Percentiles rank a stretch among this genome's conserved stretches.
Conservation (phyloP, 2,797 vertebrate genomes). For the Crypturellus tataupa region DNA sequence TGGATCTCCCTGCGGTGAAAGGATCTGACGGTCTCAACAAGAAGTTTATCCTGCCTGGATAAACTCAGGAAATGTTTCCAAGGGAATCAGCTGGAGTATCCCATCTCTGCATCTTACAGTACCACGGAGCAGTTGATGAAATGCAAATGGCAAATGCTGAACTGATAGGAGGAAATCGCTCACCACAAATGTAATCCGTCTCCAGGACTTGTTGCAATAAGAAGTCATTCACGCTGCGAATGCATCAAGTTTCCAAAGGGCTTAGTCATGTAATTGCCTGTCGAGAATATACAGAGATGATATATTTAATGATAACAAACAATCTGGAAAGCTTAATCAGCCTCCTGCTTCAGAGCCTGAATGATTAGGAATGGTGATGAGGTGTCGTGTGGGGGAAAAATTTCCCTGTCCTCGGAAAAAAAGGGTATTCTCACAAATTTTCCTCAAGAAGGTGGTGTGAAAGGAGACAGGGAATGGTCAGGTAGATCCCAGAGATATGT, state of each 20-base stretch:
- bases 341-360: neutral
- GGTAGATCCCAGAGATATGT: neutral
- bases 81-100: neutral
- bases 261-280: conserved; percentile 47
- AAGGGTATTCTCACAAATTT: neutral
- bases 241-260: conserved; percentile 3
- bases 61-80: neutral
- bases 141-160: neutral
- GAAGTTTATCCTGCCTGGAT: neutral
- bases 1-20: neutral
- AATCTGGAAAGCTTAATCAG: conserved; percentile 16
- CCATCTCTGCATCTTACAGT: accelerated
- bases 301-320: conserved; percentile 27
- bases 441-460: accelerated
- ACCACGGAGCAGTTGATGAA: neutral
- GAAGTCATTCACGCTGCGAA: neutral
- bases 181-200: neutral
- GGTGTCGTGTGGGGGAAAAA: neutral
- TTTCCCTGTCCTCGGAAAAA: neutral
- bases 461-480: neutral
- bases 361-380: neutral
- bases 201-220: neutral
- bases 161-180: neutral
- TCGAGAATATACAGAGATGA: neutral
- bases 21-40: accelerated